Percentiles rank a stretch among this genome's conserved stretches.
Evolutionary conservation across 2,113 vertebrate genomes (phyloP).

Genomic region (Notothenia rossii): DNA sequence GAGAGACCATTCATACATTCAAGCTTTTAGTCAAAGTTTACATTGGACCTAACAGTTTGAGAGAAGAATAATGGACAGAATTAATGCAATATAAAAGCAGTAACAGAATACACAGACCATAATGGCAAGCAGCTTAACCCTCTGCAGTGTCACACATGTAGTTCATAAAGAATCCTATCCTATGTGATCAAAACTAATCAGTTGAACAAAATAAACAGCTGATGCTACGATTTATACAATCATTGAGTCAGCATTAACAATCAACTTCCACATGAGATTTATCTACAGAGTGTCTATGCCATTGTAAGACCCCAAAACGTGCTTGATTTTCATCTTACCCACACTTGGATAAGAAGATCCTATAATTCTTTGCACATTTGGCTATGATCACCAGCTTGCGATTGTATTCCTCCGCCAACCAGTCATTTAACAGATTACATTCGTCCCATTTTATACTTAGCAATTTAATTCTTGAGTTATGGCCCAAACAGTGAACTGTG

Average conservation of each 20-base stretch:
- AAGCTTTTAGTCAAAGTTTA: background rate
- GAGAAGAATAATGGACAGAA: background rate
- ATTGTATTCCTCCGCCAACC: too few relatives aligned
- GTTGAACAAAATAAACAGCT: background rate
- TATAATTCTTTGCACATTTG: background rate
- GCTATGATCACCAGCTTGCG: too few relatives aligned
- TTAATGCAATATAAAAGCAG: background rate
- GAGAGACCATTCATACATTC: background rate
- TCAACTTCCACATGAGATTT: background rate
- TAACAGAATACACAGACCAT: background rate
- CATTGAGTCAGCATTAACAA: background rate
- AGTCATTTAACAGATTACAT: too few relatives aligned
- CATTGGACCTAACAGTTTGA: background rate
- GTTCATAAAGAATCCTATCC: background rate
- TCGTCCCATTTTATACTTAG: too few relatives aligned
- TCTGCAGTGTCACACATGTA: background rate
- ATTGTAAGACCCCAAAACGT: background rate
- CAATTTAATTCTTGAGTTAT: too few relatives aligned
- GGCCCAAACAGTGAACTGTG: too few relatives aligned
- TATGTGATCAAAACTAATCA: background rate
- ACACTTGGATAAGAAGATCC: background rate
- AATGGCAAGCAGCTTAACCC: background rate
- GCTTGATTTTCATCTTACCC: background rate
- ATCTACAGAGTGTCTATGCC: background rate
- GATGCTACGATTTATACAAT: background rate